Percentiles rank a stretch among this genome's conserved stretches.
These are phyloP conservation scores for Punctoribates punctum DNA, from an alignment of 2,888 invertebrate species.

Conservation along the genomic window DNA sequence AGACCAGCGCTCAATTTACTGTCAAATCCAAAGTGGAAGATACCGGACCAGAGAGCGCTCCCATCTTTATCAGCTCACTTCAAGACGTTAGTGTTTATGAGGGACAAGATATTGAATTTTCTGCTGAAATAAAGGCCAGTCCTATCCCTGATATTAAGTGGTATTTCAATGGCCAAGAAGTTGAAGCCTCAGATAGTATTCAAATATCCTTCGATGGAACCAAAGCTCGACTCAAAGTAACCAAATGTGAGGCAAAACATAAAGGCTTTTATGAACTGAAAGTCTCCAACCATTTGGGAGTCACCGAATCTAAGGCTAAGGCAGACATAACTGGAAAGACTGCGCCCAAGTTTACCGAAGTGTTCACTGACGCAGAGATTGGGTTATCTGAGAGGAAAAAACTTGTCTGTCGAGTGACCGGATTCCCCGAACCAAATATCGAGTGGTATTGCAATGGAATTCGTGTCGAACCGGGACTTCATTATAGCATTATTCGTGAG, in stretches of 20 bases:
- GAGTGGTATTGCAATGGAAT: slow-evolving; percentile 80
- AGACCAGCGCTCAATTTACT: slow-evolving; percentile 67
- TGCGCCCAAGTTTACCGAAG: slow-evolving; percentile 77
- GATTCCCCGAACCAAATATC: slow-evolving; percentile 78
- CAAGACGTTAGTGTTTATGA: slow-evolving; percentile 58
- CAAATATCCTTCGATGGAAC: slow-evolving; percentile 39
- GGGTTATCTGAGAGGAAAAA: slow-evolving; percentile 61
- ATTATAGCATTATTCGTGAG: slow-evolving; percentile 64
- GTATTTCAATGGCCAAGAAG: slow-evolving; percentile 65
- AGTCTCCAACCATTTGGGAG: slow-evolving; percentile 71
- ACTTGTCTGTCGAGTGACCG: slow-evolving; percentile 71
- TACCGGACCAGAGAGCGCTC: slow-evolving; percentile 29
- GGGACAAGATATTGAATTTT: slow-evolving; percentile 70
- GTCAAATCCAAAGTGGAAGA: slow-evolving; percentile 59
- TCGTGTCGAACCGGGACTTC: slow-evolving; percentile 61
- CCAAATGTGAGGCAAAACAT: slow-evolving; percentile 56
- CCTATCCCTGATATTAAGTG: slow-evolving; percentile 74
- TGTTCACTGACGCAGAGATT: slow-evolving; percentile 65
- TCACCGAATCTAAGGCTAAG: slow-evolving; percentile 66
- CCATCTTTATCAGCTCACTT: slow-evolving; percentile 14
- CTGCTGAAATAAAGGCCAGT: slow-evolving; percentile 72
- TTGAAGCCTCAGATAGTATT: slow-evolving; percentile 61
- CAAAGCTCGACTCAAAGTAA: slow-evolving; percentile 42
- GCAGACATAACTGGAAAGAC: slow-evolving; percentile 73
- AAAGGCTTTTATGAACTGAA: slow-evolving; percentile 74